Conservation (phyloP, 2,888 invertebrate genomes). For the Nasonovia ribisnigri region DNA sequence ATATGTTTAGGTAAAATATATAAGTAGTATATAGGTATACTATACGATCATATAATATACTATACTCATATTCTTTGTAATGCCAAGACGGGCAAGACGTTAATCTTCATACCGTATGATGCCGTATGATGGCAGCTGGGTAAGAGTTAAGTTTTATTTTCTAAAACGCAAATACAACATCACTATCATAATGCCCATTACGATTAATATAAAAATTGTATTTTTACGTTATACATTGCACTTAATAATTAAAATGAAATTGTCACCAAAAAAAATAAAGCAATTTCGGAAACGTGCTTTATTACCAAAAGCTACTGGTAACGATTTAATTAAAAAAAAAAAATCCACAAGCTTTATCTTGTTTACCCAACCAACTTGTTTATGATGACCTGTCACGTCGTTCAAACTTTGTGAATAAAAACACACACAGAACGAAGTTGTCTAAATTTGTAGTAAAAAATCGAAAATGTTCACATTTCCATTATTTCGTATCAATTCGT, state of each 20-base stretch:
- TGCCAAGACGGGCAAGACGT: neutral
- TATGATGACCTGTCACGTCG: conserved; percentile 17
- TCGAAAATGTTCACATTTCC: neutral
- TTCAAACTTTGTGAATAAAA: conserved; percentile 19
- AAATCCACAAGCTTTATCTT: conserved; percentile 16
- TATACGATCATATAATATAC: neutral
- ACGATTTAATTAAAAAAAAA: conserved; percentile 12
- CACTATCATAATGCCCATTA: neutral
- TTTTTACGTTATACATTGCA: neutral
- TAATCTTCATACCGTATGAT: neutral
- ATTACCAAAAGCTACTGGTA: neutral
- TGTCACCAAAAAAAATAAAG: neutral
- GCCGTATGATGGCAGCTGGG: no score
- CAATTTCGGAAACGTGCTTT: neutral
- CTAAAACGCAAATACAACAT: neutral
- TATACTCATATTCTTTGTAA: neutral
- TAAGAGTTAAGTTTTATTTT: neutral
- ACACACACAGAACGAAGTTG: neutral
- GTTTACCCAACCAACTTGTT: neutral
- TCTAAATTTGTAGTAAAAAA: neutral
- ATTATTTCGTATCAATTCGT: neutral
- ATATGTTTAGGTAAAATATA: neutral
- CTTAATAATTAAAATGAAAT: neutral
- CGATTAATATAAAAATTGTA: neutral
- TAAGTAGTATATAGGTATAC: neutral